These are phyloP conservation scores for Nesometra sesokonis DNA, from an alignment of 35 echinoderm and acorn worm genomes.

Conservation along the genomic window DNA sequence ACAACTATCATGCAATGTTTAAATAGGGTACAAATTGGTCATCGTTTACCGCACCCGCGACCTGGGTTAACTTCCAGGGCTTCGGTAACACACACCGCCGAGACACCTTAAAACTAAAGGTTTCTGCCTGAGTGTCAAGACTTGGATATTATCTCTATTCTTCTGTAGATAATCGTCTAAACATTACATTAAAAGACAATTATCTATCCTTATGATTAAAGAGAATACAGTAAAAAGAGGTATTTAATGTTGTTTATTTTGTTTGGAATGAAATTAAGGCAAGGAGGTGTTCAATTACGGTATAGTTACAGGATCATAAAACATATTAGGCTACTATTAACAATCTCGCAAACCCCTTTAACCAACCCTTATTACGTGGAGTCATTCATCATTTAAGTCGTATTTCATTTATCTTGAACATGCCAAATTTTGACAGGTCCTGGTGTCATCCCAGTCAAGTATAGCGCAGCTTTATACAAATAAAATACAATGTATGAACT, in stretches of 20 bases:
- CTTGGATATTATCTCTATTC: background rate
- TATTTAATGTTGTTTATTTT: background rate
- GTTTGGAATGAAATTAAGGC: background rate
- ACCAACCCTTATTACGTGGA: background rate
- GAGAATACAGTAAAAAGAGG: background rate
- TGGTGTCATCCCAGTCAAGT: background rate
- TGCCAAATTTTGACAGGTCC: background rate
- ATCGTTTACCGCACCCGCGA: background rate
- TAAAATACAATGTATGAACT: background rate
- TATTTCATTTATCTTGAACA: background rate
- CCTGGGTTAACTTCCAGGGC: background rate
- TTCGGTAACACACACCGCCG: background rate
- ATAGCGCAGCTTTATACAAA: background rate
- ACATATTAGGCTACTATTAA: background rate
- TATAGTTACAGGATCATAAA: background rate
- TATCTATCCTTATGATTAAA: background rate
- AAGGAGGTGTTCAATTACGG: background rate
- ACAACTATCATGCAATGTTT: background rate
- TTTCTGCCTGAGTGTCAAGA: background rate
- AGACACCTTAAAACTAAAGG: background rate
- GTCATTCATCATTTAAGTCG: background rate
- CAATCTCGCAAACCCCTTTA: background rate
- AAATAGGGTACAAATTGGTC: background rate
- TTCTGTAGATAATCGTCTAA: too few species aligned
- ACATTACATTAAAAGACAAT: background rate